Conservation (phyloP, 2,888 invertebrate genomes). For the Macaria notata region DNA sequence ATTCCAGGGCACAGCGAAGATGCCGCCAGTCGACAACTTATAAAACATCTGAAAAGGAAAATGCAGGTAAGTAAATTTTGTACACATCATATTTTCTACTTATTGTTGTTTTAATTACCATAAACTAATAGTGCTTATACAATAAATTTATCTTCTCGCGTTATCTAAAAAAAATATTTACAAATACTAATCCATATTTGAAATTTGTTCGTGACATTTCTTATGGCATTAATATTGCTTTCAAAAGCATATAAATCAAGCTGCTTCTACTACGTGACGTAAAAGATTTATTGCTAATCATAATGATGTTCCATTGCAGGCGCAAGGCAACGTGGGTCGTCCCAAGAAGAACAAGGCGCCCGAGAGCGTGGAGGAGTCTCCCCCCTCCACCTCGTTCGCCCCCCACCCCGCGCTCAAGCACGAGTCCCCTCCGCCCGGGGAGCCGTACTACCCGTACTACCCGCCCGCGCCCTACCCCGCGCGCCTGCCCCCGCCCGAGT, state of each 20-base stretch:
- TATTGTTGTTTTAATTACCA: no score
- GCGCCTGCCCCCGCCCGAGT: slow-evolving; percentile 38
- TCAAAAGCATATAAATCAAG: no score
- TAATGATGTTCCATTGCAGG: slow-evolving; percentile 39
- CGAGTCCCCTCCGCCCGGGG: slow-evolving; percentile 54
- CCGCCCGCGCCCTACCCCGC: slow-evolving; percentile 42
- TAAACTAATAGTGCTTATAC: no score
- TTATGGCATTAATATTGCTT: no score
- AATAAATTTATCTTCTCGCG: no score
- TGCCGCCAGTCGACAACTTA: slow-evolving; percentile 61
- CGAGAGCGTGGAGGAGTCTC: slow-evolving; percentile 58
- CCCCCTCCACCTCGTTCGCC: slow-evolving; percentile 66
- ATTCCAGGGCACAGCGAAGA: slow-evolving; percentile 60
- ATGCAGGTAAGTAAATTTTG: slow-evolving; percentile 57
- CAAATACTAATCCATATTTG: no score
- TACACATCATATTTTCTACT: no score
- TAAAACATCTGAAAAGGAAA: slow-evolving; percentile 75
- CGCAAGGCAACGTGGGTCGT: slow-evolving; percentile 68
- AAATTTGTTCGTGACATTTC: no score
- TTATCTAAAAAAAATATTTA: no score
- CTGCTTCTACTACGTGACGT: no score
- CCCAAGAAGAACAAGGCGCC: slow-evolving; percentile 72
- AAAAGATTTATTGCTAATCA: no score
- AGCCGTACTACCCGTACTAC: slow-evolving; percentile 43
- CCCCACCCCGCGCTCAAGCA: slow-evolving; percentile 60